Evolutionary conservation across 35 echinoderm and acorn worm species (phyloP), one percentile per base, ranked within the genome.

Genomic region (Stichopus chloronotus): DNA sequence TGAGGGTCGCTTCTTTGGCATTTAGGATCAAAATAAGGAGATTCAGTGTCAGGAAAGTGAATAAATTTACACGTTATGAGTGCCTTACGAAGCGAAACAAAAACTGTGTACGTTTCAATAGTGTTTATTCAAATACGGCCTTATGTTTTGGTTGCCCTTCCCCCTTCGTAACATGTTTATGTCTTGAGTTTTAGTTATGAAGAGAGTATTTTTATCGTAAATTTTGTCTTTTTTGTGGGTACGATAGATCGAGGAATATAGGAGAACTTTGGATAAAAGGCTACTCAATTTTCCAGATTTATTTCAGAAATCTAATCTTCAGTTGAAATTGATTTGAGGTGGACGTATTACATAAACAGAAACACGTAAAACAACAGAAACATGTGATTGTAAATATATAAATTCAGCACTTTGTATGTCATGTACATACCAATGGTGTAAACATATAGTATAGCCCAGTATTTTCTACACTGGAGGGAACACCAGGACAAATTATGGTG

Each of bases 271-370:
- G 65, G 65, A 71, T 71, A n/a, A 71, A 71, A 71, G 65, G 65
- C 65, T n/a, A 71, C 30, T 43, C 65, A 71, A 71, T 71, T 71
- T 71, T 71, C 65, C 65, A 71, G 65, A 71, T 71, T 71, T 71
- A 71, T 71, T 71, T 71, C 65, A 71, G 65, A 71, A n/a, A 11
- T 71, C 65, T 71, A 71, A 13, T 71, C 65, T 71, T 71, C n/a
- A 71, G 11, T 71, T 71, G 65, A 71, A 71, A 13, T 71, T 71
- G n/a, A 71, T 71, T 71, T 71, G 65, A 71, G n/a, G 11, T 71
- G 65, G n/a, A 71, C 65, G 4, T n/a, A 71, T n/a, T 71, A n/a
- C 11, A 71, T 71, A 43, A 43, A 43, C 1, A 43, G 30, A 43
- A 43, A 43, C 30, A 43, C 3, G 30, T 43, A 43, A 43, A 43